A percentile compares a stretch with the other conserved stretches of the same genome.
Conservation (phyloP, 2,113 vertebrate species). For the Bolborhynchus lineola region DNA sequence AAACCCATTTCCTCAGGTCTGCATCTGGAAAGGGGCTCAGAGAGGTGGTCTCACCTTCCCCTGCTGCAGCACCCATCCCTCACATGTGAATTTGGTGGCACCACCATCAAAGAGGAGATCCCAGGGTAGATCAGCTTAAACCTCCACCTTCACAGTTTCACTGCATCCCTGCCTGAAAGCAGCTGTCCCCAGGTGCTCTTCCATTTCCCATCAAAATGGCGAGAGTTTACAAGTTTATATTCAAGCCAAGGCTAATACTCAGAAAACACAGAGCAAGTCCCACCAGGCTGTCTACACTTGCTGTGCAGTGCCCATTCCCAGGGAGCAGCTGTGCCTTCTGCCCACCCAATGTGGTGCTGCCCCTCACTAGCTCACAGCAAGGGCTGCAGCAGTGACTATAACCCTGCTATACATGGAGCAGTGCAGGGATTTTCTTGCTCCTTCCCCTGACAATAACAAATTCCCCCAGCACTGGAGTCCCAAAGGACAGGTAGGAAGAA, state of each 20-base stretch:
- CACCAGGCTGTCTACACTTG: neutral
- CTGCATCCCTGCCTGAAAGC: neutral
- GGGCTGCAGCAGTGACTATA: rapidly evolving
- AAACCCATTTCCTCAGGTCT: neutral
- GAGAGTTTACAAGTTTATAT: neutral
- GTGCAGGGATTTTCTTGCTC: neutral
- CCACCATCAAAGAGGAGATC: neutral
- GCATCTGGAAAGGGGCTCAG: neutral
- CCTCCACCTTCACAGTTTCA: neutral
- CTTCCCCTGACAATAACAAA: neutral
- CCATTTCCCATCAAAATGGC: rapidly evolving
- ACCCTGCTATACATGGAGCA: rapidly evolving
- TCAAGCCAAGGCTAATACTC: neutral
- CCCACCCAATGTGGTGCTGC: rapidly evolving
- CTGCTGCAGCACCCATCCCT: neutral
- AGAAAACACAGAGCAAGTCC: neutral
- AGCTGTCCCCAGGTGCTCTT: neutral
- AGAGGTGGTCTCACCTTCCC: neutral
- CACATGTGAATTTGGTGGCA: neutral
- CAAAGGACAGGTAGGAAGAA: neutral
- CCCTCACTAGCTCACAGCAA: neutral
- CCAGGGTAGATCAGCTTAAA: neutral
- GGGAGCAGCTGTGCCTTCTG: neutral
- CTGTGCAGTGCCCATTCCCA: rapidly evolving
- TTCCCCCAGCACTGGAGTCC: rapidly evolving